Evolutionary conservation across 2,113 vertebrate species (phyloP).

Genomic region (Dasyornis broadbenti): DNA sequence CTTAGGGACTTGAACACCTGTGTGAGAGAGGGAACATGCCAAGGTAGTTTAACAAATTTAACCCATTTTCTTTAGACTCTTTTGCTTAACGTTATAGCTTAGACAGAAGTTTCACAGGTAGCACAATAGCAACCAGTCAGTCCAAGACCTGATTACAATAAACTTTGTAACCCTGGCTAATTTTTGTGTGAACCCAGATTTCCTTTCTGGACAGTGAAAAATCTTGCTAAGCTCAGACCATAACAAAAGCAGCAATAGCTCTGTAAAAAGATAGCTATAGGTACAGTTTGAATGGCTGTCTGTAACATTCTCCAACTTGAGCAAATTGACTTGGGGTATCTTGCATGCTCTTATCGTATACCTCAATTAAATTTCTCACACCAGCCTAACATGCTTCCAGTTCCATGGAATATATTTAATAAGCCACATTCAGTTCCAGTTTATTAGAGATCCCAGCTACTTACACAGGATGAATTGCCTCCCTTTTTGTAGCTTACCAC

Average conservation of each 20-base stretch:
- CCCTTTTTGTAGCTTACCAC: background rate
- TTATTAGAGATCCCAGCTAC: background rate
- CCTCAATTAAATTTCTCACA: background rate
- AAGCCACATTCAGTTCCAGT: background rate
- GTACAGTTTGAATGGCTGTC: background rate
- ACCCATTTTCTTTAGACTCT: background rate
- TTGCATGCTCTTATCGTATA: background rate
- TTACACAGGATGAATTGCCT: accelerated
- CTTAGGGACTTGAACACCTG: background rate
- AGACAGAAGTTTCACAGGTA: background rate
- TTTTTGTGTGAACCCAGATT: background rate
- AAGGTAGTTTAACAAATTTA: background rate
- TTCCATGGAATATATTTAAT: background rate
- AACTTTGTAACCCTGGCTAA: background rate
- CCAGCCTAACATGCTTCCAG: background rate
- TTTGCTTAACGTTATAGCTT: background rate
- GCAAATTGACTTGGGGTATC: background rate
- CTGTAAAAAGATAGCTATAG: background rate
- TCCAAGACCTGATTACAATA: background rate
- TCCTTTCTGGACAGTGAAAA: background rate
- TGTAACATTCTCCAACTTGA: background rate
- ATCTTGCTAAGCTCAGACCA: background rate
- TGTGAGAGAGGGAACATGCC: background rate
- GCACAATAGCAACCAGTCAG: background rate
- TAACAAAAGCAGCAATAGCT: background rate